Base-by-base conservation (phyloP, 2,888 invertebrate genomes). In the Agrilus mali region DNA sequence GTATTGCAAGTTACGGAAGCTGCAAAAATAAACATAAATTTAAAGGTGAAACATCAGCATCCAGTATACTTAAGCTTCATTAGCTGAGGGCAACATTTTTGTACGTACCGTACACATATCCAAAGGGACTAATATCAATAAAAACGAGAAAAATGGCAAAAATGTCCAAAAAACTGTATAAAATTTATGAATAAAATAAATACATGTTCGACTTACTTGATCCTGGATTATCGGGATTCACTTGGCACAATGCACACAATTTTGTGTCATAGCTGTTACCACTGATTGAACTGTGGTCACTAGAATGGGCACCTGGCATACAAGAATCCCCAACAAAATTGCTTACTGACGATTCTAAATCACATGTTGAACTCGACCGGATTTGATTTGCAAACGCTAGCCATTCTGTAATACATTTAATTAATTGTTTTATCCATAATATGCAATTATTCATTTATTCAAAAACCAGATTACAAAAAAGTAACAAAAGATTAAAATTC, bases 291-390 rank as follows among this genome's bases (percentile, higher is more conserved):
- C 68, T 60, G 48, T 75, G 75, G 1, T 69, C 55, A 1, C 61
- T 60, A 52, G 73, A 73, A 0, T 62, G 50, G 0, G 77, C 74
- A 1, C 80, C 80, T 0, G 80, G 80, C 0, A 76, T 73, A 60
- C 82, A 82, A 3, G 77, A 73, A 1, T 67, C 65, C 2, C 62
- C 58, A 53, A 81, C 74, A 60, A 76, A 75, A 42, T 74, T 67
- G 0, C 72, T 71, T 0, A 78, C 68, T 0, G 72, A 62, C 40
- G 63, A 56, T 1, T 73, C 70, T 60, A 78, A 80, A 57, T 78
- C 72, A 51, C 80, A 80, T 38, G 74, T 69, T 0, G 63, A 53
- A 0, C 54, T 39, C 6, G 67, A 62, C 27, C 75, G 73, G 0
- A 73, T 72, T 1, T 67, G 57, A 35, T 76, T 72, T 2, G 80